Percentiles rank a stretch among this genome's conserved stretches.
phyloP scores from a whole-genome alignment of 2,113 vertebrate genomes.

The Nycticryphes semicollaris region DNA sequence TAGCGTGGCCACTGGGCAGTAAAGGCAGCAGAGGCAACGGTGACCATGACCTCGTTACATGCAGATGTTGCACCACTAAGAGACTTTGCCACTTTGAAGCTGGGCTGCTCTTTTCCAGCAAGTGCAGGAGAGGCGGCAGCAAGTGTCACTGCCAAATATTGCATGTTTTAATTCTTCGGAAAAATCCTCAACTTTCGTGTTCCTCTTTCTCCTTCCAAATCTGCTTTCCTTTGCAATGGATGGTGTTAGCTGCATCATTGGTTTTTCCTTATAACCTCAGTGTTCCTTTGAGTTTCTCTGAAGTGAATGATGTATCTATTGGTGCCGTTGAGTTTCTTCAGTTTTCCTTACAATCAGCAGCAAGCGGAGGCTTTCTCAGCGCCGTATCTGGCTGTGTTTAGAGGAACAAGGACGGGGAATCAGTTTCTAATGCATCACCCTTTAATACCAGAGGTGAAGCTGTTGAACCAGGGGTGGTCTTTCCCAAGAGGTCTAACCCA shows the following conservation, averaged over 20 bases:
- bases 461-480: not conserved
- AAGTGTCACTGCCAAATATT: not conserved
- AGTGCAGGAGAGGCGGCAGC: not conserved
- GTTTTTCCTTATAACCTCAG: not conserved
- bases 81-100: not conserved
- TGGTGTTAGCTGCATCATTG: not conserved
- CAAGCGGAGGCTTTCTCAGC: not conserved
- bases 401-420: not conserved
- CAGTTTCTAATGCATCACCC: not conserved
- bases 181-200: not conserved
- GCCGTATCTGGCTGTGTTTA: not conserved
- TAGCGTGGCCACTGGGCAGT: not conserved
- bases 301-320: not conserved
- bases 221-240: not conserved
- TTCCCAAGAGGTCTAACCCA: not conserved
- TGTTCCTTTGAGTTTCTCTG: not conserved
- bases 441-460: not conserved
- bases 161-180: not conserved
- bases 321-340: not conserved
- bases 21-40: not conserved
- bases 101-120: not conserved
- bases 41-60: rapidly evolving
- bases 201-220: not conserved
- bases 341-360: not conserved
- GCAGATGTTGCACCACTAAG: not conserved